phyloP scores from a whole-genome alignment of 2,797 vertebrate genomes.

The Sebastes trivittatus region DNA sequence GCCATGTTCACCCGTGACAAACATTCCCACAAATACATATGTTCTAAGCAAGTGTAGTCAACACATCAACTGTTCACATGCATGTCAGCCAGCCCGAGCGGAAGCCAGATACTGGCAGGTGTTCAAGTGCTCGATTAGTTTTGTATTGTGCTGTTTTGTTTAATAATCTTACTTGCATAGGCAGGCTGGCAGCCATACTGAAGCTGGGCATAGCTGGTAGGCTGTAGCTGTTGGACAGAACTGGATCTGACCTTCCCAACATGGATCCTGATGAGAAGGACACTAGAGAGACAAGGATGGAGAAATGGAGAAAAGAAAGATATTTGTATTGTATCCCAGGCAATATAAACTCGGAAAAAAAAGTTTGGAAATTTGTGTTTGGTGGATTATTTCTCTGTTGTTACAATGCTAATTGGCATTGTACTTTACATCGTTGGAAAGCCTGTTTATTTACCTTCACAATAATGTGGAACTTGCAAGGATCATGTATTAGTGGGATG shows the following conservation, averaged over 20 bases:
- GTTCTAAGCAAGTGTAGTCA: background rate
- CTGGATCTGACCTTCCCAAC: conserved; percentile 94
- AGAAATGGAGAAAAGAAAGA: background rate
- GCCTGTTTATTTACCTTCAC: too few species aligned
- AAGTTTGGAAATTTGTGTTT: too few species aligned
- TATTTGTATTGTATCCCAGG: background rate
- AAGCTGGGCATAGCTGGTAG: conserved; percentile 97
- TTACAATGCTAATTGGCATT: too few species aligned
- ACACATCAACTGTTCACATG: background rate
- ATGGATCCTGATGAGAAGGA: conserved; percentile 97
- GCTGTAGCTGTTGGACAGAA: conserved; percentile 95
- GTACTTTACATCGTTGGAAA: too few species aligned
- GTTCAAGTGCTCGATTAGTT: background rate
- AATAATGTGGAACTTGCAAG: too few species aligned
- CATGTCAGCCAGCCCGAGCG: background rate
- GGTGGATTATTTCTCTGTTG: too few species aligned
- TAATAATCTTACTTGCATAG: conserved; percentile 92
- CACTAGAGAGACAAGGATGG: conserved; percentile 76
- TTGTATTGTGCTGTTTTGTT: background rate
- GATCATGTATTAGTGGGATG: too few species aligned
- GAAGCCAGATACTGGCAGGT: background rate
- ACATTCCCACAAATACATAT: background rate
- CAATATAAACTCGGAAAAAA: too few species aligned
- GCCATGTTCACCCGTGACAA: background rate
- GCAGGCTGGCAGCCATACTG: conserved; percentile 97